A percentile compares a stretch with the other conserved stretches of the same genome.
These are phyloP conservation scores for Trichomycterus rosablanca DNA, from an alignment of 2,113 vertebrate genomes.

Conservation along the genomic window DNA sequence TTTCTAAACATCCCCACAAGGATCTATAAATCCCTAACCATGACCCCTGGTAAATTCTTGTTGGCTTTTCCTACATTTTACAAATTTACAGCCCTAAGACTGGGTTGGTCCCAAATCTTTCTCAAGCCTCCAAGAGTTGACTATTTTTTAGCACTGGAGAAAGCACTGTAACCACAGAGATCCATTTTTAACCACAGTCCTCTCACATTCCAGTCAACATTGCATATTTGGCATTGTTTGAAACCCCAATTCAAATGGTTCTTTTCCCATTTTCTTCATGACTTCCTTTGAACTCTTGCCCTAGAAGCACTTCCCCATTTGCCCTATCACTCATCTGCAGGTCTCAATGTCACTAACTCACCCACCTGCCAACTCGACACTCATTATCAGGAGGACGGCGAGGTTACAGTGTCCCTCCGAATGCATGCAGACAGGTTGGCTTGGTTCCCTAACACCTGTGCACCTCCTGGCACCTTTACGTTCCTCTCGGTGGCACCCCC, in stretches of 20 bases:
- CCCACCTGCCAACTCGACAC: background rate
- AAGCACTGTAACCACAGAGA: constrained; percentile 8
- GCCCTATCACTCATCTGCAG: background rate
- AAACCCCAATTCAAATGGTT: too few relatives aligned
- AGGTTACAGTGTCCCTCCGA: constrained; percentile 12
- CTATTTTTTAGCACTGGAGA: too few relatives aligned
- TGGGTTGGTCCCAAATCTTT: too few relatives aligned
- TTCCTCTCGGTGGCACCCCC: constrained; percentile 22
- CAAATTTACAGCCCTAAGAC: too few relatives aligned
- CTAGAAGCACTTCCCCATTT: background rate
- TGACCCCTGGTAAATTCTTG: too few relatives aligned
- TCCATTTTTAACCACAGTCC: background rate
- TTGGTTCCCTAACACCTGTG: constrained; percentile 45
- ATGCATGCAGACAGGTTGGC: constrained; percentile 3
- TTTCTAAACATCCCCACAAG: too few relatives aligned
- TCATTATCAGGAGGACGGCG: constrained; percentile 17
- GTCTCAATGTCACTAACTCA: background rate
- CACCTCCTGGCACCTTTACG: constrained; percentile 39
- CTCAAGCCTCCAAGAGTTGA: too few relatives aligned
- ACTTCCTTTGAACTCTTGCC: background rate
- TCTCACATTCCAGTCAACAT: background rate
- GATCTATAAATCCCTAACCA: too few relatives aligned
- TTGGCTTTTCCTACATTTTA: too few relatives aligned
- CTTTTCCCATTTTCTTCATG: background rate
- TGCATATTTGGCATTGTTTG: too few relatives aligned